Base-by-base conservation (phyloP, 2,888 invertebrate species). In the Drosophila rubida region DNA sequence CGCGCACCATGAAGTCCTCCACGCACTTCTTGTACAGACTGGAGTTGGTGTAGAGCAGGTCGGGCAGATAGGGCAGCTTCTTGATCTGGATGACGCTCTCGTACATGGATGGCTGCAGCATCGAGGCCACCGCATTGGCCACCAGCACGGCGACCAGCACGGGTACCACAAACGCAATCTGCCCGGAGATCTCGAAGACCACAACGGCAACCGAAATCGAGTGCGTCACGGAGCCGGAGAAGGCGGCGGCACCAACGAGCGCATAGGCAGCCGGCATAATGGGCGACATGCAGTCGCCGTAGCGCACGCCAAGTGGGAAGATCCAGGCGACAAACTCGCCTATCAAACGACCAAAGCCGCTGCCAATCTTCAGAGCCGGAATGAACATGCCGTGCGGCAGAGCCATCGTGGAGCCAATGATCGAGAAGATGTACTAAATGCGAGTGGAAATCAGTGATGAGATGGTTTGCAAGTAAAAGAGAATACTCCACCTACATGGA, bases 171-270 rank as follows among this genome's bases (percentile, higher is more conserved):
- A 99, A 98, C 0, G 97, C 97, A 79, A 99, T 97, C 93, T 99
- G 99, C 30, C 99, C 99, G 0, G 99, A 99, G 95, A 99, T 96
- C 93, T 99, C 99, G 91, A 98, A 98, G 57, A 99, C 96, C 73
- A 99, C 99, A 75, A 99, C 99, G 70, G 98, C 97, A 35, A 99
- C 98, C 0, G 98, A 98, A 32, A 99, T 98, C 0, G 99, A 98
- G 92, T 99, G 98, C 0, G 99, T 99, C 4, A 99, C 98, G 0
- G 98, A 97, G 0, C 98, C 99, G 0, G 98, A 97, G 91, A 99
- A 96, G 0, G 99, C 98, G 0, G 97, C 97, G 0, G 97, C 97
- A 0, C 99, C 99, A 0, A 98, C 99, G 0, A 98, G 97, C 1
- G 99, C 98, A 92, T 99, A 99, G 0, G 99, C 99, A 19, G 99